Evolutionary conservation across 2,888 invertebrate genomes (phyloP).

Genomic region (Harpalus rubripes): DNA sequence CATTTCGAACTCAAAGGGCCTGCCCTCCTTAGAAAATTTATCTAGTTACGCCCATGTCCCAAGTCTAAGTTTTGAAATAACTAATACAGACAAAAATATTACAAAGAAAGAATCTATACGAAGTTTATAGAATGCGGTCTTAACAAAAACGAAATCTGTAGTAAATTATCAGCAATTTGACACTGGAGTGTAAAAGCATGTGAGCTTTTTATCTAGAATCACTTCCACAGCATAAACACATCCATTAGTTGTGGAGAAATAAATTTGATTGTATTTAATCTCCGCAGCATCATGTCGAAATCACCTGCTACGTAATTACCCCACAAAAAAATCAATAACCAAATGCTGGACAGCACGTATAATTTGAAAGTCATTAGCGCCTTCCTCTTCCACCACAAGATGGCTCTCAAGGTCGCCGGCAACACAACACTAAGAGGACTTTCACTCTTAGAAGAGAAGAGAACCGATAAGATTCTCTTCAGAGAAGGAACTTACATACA

Average conservation of each 20-base stretch:
- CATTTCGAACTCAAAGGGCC: too few species aligned
- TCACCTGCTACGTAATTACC: constrained; percentile 33
- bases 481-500: too few species aligned
- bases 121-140: too few species aligned
- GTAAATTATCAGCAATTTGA: too few species aligned
- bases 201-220: constrained; percentile 33
- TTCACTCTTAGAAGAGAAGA: constrained; percentile 6
- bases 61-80: too few species aligned
- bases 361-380: constrained; percentile 53
- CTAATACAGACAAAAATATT: too few species aligned
- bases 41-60: too few species aligned
- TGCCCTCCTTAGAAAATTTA: too few species aligned
- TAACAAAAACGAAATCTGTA: too few species aligned
- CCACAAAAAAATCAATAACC: constrained; percentile 53
- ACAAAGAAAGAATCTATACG: too few species aligned
- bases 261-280: constrained; percentile 47
- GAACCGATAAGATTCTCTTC: too few species aligned
- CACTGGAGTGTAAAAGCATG: too few species aligned
- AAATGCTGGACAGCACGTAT: constrained; percentile 40
- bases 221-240: constrained; percentile 14
- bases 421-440: not conserved
- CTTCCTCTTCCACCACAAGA: constrained; percentile 43
- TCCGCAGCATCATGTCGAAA: constrained; percentile 27
- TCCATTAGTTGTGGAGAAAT: constrained; percentile 6
- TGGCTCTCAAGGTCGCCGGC: not conserved